phyloP scores from a whole-genome alignment of 2,113 vertebrate species.

The Sclerurus mexicanus region DNA sequence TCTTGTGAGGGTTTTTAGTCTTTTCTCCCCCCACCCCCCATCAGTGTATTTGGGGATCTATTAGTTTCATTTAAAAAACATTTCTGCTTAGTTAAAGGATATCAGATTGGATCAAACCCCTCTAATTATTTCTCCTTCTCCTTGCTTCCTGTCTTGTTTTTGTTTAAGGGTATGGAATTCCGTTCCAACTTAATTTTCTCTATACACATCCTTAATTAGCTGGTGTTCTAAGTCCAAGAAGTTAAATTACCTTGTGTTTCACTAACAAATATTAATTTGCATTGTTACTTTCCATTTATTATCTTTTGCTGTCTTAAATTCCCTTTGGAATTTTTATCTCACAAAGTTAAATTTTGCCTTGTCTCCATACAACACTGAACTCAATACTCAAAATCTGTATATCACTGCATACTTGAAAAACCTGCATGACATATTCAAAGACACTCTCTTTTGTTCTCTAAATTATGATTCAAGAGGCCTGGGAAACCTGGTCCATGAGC shows the following conservation, averaged over 20 bases:
- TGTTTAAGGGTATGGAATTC: background rate
- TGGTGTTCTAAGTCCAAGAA: background rate
- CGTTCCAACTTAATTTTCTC: background rate
- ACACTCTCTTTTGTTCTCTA: background rate
- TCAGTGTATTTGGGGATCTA: background rate
- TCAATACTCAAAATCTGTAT: background rate
- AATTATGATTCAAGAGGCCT: background rate
- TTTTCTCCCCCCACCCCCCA: fast-evolving
- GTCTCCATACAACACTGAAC: background rate
- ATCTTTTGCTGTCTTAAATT: background rate
- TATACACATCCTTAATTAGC: background rate
- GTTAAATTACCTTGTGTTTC: background rate
- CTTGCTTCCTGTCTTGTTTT: background rate
- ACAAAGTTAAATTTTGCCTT: background rate
- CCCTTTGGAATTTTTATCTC: background rate
- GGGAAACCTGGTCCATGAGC: background rate
- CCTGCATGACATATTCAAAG: background rate
- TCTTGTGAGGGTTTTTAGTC: too few relatives aligned
- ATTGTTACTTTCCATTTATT: background rate
- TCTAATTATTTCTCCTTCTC: background rate
- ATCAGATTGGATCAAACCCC: background rate
- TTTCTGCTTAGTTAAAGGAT: background rate
- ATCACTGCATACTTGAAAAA: background rate
- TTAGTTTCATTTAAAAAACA: background rate
- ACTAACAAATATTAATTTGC: background rate